Conservation (phyloP, 2,797 vertebrate genomes). For the Chelon auratus region DNA sequence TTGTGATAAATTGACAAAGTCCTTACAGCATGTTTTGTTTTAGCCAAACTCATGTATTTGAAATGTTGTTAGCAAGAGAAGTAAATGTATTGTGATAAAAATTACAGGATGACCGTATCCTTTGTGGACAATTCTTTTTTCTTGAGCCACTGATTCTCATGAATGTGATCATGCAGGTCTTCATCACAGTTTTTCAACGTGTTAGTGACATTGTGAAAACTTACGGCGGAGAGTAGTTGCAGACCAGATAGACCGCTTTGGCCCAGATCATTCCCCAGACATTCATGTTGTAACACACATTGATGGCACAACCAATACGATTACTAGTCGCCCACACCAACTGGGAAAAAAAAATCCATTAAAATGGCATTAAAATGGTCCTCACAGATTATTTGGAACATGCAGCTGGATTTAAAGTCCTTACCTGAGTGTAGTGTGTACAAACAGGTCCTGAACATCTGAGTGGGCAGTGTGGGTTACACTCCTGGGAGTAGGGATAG, state of each 20-base stretch:
- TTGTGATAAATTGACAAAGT: not conserved
- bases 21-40: not conserved
- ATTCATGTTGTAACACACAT: conserved; percentile 98
- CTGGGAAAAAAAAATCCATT: conserved; percentile 70
- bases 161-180: too few species aligned
- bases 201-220: conserved; percentile 46
- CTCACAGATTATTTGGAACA: not conserved
- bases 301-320: conserved; percentile 96
- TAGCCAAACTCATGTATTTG: not conserved
- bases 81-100: too few species aligned
- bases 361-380: not conserved
- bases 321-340: conserved; percentile 97
- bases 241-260: conserved; percentile 96
- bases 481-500: conserved; percentile 94
- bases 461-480: conserved; percentile 95
- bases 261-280: conserved; percentile 99
- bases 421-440: conserved; percentile 98
- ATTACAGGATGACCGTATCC: too few species aligned
- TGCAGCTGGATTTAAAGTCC: not conserved
- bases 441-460: conserved; percentile 96
- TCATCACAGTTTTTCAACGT: not conserved
- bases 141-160: too few species aligned
- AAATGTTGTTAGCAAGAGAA: not conserved
- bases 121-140: too few species aligned
- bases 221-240: conserved; percentile 99